These are phyloP conservation scores for Scylla paramamosain DNA, from an alignment of 1,140 invertebrate species.

Conservation along the genomic window DNA sequence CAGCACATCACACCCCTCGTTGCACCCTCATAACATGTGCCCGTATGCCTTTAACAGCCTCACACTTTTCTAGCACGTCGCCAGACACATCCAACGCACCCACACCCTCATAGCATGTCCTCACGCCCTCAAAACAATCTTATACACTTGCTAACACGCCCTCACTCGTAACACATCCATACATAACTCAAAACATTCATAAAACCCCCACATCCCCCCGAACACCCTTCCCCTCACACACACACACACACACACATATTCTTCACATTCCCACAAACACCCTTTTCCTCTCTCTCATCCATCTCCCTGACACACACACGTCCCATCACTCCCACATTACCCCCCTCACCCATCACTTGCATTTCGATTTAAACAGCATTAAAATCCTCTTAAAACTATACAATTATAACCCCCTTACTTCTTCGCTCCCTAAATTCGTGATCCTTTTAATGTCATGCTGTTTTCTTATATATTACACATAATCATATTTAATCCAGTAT, in stretches of 20 bases:
- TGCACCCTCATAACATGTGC: not conserved
- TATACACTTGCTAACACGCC: no score
- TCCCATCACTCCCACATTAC: not conserved
- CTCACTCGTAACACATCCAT: not conserved
- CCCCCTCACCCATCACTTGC: not conserved
- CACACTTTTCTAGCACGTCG: not conserved
- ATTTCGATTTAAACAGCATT: no score
- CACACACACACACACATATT: no score
- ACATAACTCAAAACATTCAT: no score
- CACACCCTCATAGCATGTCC: not conserved
- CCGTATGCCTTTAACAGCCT: not conserved
- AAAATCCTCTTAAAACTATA: no score
- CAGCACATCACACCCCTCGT: not conserved
- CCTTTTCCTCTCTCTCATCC: not conserved
- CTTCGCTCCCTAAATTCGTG: not conserved
- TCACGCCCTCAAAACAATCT: not conserved
- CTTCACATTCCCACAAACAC: not conserved
- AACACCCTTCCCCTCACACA: no score
- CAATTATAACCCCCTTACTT: not conserved
- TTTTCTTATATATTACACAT: no score
- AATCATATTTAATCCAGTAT: no score
- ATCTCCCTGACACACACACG: not conserved
- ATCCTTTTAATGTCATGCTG: not conserved
- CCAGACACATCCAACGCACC: not conserved
- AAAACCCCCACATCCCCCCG: no score